A percentile compares a stretch with the other conserved stretches of the same genome.
These are phyloP conservation scores for Epistrophe eligans DNA, from an alignment of 2,888 invertebrate genomes.

Conservation along the genomic window DNA sequence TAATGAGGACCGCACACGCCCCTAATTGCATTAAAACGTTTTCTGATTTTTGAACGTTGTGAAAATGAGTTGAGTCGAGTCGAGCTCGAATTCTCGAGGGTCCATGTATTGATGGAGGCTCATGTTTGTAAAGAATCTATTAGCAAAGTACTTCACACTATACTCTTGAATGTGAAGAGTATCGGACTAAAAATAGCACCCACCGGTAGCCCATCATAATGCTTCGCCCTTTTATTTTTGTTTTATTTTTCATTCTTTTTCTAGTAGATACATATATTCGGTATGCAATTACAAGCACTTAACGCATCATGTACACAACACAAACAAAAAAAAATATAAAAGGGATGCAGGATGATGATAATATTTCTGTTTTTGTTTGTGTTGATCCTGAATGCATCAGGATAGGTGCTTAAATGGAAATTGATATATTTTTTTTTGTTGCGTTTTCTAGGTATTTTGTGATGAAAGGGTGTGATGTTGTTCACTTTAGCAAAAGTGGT, in stretches of 20 bases:
- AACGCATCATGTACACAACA: slow-evolving; percentile 21
- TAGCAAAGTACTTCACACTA: slow-evolving; percentile 44
- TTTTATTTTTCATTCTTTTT: slow-evolving; percentile 3
- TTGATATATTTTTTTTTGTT: slow-evolving; percentile 49
- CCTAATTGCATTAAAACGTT: slow-evolving; percentile 66
- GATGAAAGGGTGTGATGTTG: slow-evolving; percentile 41
- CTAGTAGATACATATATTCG: slow-evolving; percentile 5
- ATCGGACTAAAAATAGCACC: slow-evolving; percentile 60
- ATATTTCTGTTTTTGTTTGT: slow-evolving; percentile 27
- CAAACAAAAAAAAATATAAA: slow-evolving; percentile 24
- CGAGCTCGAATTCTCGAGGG: neutral
- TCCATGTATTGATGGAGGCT: slow-evolving; percentile 9
- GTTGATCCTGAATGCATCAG: slow-evolving; percentile 39
- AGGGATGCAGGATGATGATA: slow-evolving; percentile 32
- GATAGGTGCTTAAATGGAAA: slow-evolving; percentile 58
- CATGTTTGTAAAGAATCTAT: slow-evolving; percentile 53
- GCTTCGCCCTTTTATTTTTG: slow-evolving; percentile 10
- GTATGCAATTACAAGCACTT: slow-evolving; percentile 64
- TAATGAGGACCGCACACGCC: slow-evolving; percentile 66
- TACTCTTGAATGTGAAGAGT: slow-evolving; percentile 49
- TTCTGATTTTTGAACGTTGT: slow-evolving; percentile 50
- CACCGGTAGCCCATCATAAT: slow-evolving; percentile 25
- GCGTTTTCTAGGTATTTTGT: slow-evolving; percentile 3
- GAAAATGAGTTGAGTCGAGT: slow-evolving; percentile 18
- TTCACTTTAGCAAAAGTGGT: slow-evolving; percentile 31